Percentiles rank a stretch among this genome's conserved stretches.
These are phyloP conservation scores for Ceyx melanurus DNA, from an alignment of 2,113 vertebrate genomes.

Conservation along the genomic window DNA sequence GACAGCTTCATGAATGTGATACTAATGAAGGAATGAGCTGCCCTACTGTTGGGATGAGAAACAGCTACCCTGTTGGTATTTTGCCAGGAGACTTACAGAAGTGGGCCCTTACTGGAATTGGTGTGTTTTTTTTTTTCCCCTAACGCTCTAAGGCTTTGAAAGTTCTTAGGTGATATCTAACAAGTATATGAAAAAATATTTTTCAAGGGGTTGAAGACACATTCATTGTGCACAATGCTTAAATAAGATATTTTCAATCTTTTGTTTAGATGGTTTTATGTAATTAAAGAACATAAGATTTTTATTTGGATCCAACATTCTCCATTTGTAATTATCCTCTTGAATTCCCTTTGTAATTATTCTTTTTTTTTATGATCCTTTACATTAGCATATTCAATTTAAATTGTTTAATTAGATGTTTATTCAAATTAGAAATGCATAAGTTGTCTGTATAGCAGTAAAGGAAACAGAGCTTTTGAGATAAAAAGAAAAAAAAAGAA, in stretches of 20 bases:
- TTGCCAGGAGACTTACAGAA: neutral
- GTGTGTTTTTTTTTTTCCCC: rapidly evolving
- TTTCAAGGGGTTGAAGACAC: slow-evolving; percentile 31
- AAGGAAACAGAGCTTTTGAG: slow-evolving; percentile 53
- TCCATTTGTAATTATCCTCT: slow-evolving; percentile 71
- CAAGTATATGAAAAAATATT: slow-evolving; percentile 27
- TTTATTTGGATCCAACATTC: slow-evolving; percentile 61
- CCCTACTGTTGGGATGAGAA: neutral
- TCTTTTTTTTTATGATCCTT: slow-evolving; percentile 51
- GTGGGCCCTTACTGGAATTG: neutral
- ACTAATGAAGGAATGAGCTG: neutral
- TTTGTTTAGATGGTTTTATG: slow-evolving; percentile 61
- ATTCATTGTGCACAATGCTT: neutral
- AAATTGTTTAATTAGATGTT: slow-evolving; percentile 75
- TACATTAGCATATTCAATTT: slow-evolving; percentile 74
- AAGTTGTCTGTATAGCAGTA: slow-evolving; percentile 47
- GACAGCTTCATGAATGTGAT: neutral
- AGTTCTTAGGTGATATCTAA: neutral
- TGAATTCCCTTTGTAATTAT: slow-evolving; percentile 72
- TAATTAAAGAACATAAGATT: slow-evolving; percentile 72
- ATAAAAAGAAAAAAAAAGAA: slow-evolving; percentile 5
- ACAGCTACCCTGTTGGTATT: neutral
- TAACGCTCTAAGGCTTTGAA: neutral
- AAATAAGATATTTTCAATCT: slow-evolving; percentile 61
- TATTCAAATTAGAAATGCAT: slow-evolving; percentile 71